A percentile compares a stretch with the other conserved stretches of the same genome.
Conservation (phyloP, 1,140 invertebrate genomes). For the Calliphora vicina region DNA sequence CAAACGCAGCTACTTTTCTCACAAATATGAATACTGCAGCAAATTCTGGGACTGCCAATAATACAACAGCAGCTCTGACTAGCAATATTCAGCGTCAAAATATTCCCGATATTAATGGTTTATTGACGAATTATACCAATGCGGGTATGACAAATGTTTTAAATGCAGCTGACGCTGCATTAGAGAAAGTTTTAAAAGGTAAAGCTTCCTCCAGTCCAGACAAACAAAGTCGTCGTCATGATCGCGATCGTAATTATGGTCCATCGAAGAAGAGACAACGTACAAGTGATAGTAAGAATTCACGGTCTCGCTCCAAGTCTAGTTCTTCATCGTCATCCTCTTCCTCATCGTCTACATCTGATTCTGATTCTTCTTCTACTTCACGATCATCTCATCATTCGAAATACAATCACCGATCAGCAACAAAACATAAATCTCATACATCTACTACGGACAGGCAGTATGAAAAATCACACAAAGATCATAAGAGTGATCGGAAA, state of each 20-base stretch:
- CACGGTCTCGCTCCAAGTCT: constrained; percentile 17
- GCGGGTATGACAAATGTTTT: neutral
- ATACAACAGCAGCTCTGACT: neutral
- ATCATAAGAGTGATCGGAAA: neutral
- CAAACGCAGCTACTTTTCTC: constrained; percentile 41
- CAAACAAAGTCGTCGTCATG: neutral
- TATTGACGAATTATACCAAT: neutral
- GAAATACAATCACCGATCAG: constrained; percentile 22
- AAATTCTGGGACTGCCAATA: neutral
- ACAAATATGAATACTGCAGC: constrained; percentile 44
- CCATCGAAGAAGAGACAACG: constrained; percentile 7
- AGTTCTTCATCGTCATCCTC: constrained; percentile 21
- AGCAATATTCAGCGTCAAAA: neutral
- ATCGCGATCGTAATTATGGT: neutral
- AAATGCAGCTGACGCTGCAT: neutral
- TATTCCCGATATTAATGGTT: neutral
- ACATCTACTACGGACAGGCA: neutral
- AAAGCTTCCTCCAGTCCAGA: neutral
- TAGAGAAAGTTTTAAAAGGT: neutral
- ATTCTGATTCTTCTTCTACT: neutral
- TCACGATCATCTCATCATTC: constrained; percentile 34
- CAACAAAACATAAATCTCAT: neutral
- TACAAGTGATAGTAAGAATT: neutral
- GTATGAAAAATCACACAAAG: neutral
- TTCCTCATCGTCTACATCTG: constrained; percentile 17